A percentile compares a stretch with the other conserved stretches of the same genome.
phyloP scores from a whole-genome alignment of 64 coral and sea anemone species.

The Astreopora myriophthalma region DNA sequence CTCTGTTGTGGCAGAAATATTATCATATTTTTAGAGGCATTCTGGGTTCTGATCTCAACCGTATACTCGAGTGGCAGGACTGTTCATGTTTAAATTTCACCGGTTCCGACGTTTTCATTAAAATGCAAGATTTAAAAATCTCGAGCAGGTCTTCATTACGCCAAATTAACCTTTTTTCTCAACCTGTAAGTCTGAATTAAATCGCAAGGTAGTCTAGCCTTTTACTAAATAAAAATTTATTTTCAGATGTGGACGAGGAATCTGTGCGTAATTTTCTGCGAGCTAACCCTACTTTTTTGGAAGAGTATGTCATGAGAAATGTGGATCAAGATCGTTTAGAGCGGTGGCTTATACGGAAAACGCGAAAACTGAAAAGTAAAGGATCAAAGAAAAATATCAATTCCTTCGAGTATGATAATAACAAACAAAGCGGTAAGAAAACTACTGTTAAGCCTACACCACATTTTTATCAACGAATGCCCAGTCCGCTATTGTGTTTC shows the following conservation, averaged over 20 bases:
- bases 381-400: constrained; percentile 33
- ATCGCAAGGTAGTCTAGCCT: background rate
- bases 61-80: too few species aligned
- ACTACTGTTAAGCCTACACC: background rate
- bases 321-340: constrained; percentile 97
- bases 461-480: background rate
- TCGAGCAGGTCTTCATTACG: background rate
- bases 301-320: constrained; percentile 93
- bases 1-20: too few species aligned
- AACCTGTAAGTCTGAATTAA: background rate
- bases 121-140: background rate
- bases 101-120: background rate
- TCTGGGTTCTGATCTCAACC: too few species aligned
- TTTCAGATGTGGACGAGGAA: constrained; percentile 74
- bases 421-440: constrained; percentile 81
- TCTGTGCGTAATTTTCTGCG: constrained; percentile 75
- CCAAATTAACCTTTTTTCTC: background rate
- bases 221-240: background rate
- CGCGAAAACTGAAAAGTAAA: constrained; percentile 91
- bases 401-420: constrained; percentile 72
- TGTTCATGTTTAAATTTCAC: background rate
- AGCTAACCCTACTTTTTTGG: constrained; percentile 94
- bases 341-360: constrained; percentile 95
- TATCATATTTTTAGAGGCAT: too few species aligned
- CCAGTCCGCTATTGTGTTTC: too few species aligned